phyloP scores from a whole-genome alignment of 2,797 vertebrate species.

The Chloroceryle amazona region DNA sequence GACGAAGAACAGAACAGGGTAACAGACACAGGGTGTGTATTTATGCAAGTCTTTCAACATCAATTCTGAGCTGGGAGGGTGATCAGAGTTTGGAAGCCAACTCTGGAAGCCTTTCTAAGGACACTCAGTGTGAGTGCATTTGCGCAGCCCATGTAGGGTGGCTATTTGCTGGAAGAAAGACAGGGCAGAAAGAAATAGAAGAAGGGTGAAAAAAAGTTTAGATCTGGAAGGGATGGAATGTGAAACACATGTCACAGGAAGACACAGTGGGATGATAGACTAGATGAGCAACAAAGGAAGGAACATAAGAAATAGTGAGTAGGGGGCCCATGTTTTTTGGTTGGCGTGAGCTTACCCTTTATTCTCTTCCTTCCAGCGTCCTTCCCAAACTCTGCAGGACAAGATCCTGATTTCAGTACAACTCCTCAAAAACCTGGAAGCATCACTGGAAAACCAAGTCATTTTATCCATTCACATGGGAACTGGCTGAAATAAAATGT shows the following conservation, averaged over 20 bases:
- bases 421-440: constrained; percentile 72
- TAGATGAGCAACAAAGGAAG: constrained; percentile 20
- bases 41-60: constrained; percentile 48
- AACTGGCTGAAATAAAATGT: constrained; percentile 74
- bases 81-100: constrained; percentile 26
- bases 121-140: constrained; percentile 6
- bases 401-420: constrained; percentile 67
- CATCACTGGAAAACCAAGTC: constrained; percentile 70
- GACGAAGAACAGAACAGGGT: constrained; percentile 23
- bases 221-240: constrained; percentile 14
- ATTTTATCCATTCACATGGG: constrained; percentile 72
- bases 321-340: constrained; percentile 21
- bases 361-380: constrained; percentile 60
- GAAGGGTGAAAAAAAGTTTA: constrained; percentile 42
- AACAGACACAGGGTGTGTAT: neutral
- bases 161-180: constrained; percentile 46
- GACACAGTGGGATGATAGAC: constrained; percentile 35
- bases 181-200: constrained; percentile 7
- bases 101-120: constrained; percentile 51
- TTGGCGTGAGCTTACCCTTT: constrained; percentile 34
- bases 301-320: constrained; percentile 57
- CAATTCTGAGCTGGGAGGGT: neutral
- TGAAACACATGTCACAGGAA: constrained; percentile 50
- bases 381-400: constrained; percentile 70
- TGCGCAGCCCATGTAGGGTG: neutral